A percentile compares a stretch with the other conserved stretches of the same genome.
Conservation (phyloP, 2,113 vertebrate species). For the Balaeniceps rex region DNA sequence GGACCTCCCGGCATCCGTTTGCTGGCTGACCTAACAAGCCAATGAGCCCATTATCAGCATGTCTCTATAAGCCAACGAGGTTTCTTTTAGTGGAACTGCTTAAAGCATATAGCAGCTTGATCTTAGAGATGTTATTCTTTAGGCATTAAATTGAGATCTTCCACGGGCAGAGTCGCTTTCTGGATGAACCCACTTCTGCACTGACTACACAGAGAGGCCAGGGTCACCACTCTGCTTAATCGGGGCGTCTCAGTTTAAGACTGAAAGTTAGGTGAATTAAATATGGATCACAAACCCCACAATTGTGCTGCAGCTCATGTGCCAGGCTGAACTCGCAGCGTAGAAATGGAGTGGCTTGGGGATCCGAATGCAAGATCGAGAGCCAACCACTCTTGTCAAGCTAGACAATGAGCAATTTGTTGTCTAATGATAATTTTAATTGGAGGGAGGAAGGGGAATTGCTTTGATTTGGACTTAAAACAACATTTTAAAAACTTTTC, state of each 20-base stretch:
- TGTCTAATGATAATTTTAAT: background rate
- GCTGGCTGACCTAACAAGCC: constrained; percentile 38
- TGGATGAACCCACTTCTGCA: background rate
- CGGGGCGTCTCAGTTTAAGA: background rate
- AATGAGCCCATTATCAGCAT: constrained; percentile 10
- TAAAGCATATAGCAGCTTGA: background rate
- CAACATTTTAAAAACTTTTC: background rate
- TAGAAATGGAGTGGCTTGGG: background rate
- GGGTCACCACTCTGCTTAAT: background rate
- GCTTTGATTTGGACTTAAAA: background rate
- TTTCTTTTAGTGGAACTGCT: background rate
- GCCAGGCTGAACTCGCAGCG: background rate
- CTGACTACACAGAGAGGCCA: background rate
- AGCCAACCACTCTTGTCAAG: background rate
- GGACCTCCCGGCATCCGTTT: background rate
- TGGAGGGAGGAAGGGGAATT: background rate
- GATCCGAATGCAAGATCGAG: background rate
- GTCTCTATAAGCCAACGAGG: background rate
- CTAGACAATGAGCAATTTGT: constrained; percentile 10
- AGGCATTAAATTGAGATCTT: constrained; percentile 16
- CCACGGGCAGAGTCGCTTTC: background rate
- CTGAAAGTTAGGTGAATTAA: background rate
- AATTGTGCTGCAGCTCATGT: background rate
- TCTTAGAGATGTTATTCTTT: background rate
- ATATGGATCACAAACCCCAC: background rate